A percentile compares a stretch with the other conserved stretches of the same genome.
Conservation (phyloP, 2,888 invertebrate genomes). For the Bursaphelenchus okinawaensis region DNA sequence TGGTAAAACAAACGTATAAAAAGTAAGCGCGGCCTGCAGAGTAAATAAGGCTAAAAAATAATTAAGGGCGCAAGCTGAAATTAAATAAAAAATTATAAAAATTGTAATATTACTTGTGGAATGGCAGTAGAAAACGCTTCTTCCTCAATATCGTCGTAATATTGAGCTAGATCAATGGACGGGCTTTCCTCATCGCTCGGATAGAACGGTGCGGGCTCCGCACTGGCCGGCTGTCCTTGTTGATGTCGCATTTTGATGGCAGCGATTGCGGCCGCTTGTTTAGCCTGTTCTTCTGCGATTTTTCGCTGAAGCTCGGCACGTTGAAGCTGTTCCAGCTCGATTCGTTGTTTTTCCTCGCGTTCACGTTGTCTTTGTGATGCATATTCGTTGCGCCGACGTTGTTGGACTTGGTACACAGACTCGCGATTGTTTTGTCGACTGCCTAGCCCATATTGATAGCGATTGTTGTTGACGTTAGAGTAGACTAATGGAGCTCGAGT, state of each 20-base stretch:
- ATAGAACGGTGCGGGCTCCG: constrained; percentile 28
- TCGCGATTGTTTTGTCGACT: background rate
- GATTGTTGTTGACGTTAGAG: constrained; percentile 1
- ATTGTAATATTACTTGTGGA: constrained; percentile 10
- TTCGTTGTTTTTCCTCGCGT: background rate
- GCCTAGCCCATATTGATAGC: background rate
- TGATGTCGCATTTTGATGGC: background rate
- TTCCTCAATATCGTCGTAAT: constrained; percentile 22
- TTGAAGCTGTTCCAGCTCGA: constrained; percentile 8
- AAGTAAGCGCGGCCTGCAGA: no score
- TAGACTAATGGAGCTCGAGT: constrained; percentile 5
- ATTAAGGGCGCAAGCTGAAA: no score
- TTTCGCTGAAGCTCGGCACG: constrained; percentile 6
- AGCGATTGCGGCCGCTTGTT: constrained; percentile 2
- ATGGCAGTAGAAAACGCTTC: constrained; percentile 22
- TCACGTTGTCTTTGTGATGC: constrained; percentile 6
- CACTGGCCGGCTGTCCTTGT: background rate
- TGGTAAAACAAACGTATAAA: no score
- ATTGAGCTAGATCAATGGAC: constrained; percentile 16
- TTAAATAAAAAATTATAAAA: background rate
- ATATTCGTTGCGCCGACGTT: constrained; percentile 10
- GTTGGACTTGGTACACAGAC: constrained; percentile 6
- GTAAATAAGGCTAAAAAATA: no score
- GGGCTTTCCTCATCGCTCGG: constrained; percentile 22
- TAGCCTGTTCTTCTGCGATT: constrained; percentile 6